These are phyloP conservation scores for Lepidothrix coronata DNA, from an alignment of 2,113 vertebrate genomes.

Conservation along the genomic window DNA sequence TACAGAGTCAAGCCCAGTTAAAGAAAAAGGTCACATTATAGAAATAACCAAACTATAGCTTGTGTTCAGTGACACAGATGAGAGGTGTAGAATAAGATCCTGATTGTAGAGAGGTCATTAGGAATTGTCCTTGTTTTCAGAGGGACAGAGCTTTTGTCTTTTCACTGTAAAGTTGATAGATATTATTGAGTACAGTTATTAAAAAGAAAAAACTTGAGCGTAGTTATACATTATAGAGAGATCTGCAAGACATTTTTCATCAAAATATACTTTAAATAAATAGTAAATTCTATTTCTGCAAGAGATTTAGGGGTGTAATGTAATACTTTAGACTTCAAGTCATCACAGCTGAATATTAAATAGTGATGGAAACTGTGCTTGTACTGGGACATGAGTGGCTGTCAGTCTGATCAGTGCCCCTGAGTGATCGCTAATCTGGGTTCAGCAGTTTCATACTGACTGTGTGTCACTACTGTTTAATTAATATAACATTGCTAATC, in stretches of 20 bases:
- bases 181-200: not conserved
- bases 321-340: not conserved
- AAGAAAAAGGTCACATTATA: not conserved
- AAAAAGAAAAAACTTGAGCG: no score
- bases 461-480: not conserved
- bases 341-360: not conserved
- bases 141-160: not conserved
- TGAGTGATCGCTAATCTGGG: not conserved
- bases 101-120: not conserved
- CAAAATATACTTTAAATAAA: not conserved
- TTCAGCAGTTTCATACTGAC: not conserved
- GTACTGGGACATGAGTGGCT: accelerated
- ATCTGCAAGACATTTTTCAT: not conserved
- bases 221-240: not conserved
- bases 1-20: not conserved
- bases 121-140: not conserved
- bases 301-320: not conserved
- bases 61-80: not conserved
- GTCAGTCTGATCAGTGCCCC: not conserved
- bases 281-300: not conserved
- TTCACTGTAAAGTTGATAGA: not conserved
- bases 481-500: not conserved
- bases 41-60: not conserved
- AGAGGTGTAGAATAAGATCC: not conserved
- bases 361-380: not conserved